Evolutionary conservation across 2,113 vertebrate species (phyloP), one percentile per base, ranked within the genome.

Genomic region (Crotalus horridus): DNA sequence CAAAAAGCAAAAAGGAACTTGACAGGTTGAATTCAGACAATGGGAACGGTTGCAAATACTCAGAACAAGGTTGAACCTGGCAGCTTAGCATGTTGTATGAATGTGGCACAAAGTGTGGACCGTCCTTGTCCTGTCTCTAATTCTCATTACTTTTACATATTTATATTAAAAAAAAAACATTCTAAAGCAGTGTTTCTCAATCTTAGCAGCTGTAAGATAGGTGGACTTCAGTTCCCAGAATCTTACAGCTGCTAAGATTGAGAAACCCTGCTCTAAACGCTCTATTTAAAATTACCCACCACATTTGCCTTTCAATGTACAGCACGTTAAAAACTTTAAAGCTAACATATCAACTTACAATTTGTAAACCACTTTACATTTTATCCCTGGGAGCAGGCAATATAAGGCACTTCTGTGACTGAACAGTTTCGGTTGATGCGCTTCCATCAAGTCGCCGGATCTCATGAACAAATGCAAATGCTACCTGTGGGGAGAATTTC

Each of bases 331-430:
- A 15, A 24, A 39, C n/a, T 43, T 51, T 10, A 39, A 55, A 26
- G 26, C 51, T 26, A 46, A 69, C 21, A 0, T 56, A 33, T 15
- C 51, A 48, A 88, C 17, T 92, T 26, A 24, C n/a, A 87, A 53
- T 10, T n/a, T 92, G 91, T 89, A 92, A 92, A 92, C 64, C 55
- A 20, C 55, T 88, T 23, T 89, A 89, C 53, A 23, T 33, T 26
- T 85, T 21, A 43, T 46, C 29, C 13, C 43, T 33, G 13, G 69
- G 39, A 46, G 10, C 56, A 6, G 64, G 59, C 48, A 39, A 53
- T 61, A 46, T 48, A 93, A 93, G 92, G 92, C 92, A 90, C 88
- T 90, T 90, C 12, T 12, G 13, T 43, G 23, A 21, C 6, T 26
- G 2, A 17, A 56, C 3, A 2, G 23, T 46, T 89, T 89, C 11